Evolutionary conservation across 1,140 invertebrate genomes (phyloP).

Genomic region (Lepidotrigona ventralis): DNA sequence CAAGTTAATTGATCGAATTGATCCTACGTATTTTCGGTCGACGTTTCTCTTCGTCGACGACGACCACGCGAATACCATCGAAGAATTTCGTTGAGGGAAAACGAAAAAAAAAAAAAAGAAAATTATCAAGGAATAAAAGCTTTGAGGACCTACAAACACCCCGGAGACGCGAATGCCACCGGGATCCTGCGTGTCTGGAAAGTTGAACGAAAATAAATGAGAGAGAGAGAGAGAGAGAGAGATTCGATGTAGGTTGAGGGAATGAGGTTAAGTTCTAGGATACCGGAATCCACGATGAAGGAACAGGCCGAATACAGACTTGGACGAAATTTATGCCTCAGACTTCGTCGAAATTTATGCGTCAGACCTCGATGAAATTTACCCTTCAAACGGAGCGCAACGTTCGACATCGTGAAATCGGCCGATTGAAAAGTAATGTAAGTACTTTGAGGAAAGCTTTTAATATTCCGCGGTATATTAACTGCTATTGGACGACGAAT

Average conservation of each 20-base stretch:
- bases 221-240: slow-evolving; percentile 3
- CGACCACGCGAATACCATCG: not conserved
- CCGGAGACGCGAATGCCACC: slow-evolving; percentile 16
- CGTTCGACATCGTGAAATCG: not conserved
- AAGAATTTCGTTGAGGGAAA: not conserved
- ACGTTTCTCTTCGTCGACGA: not conserved
- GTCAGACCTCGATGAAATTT: slow-evolving; percentile 40
- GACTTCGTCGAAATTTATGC: slow-evolving; percentile 35
- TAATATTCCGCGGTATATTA: not conserved
- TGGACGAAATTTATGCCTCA: slow-evolving; percentile 35
- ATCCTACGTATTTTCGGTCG: not conserved
- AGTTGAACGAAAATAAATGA: slow-evolving; percentile 62
- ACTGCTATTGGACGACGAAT: not conserved
- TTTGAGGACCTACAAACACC: slow-evolving; percentile 48
- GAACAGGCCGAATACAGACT: slow-evolving; percentile 37
- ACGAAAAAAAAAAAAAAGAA: not conserved
- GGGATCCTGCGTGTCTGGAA: slow-evolving; percentile 58
- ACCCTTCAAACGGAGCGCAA: slow-evolving; percentile 35
- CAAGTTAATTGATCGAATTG: not conserved
- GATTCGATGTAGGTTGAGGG: slow-evolving; percentile 58
- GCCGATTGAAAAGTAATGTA: slow-evolving; percentile 10
- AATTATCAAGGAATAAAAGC: slow-evolving; percentile 47
- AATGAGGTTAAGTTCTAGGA: slow-evolving; percentile 65
- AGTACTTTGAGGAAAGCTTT: not conserved
- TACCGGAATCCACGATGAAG: slow-evolving; percentile 57